Percentiles rank a stretch among this genome's conserved stretches.
Evolutionary conservation across 2,113 vertebrate species (phyloP).

Genomic region (Psephotus haematonotus): DNA sequence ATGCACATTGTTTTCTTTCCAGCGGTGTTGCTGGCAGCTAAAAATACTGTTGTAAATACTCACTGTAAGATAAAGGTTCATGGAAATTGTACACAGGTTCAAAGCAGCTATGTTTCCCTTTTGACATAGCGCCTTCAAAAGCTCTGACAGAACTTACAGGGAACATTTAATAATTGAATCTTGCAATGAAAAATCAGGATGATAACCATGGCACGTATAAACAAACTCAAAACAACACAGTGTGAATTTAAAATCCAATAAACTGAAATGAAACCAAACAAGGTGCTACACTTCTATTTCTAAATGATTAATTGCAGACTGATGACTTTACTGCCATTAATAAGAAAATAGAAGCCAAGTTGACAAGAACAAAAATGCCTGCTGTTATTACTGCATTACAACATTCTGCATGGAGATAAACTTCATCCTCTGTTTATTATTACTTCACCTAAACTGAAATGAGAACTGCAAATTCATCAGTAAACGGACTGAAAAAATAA

Average conservation of each 20-base stretch:
- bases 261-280: neutral
- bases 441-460: neutral
- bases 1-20: neutral
- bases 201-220: neutral
- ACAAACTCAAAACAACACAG: neutral
- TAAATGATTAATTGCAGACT: conserved; percentile 5
- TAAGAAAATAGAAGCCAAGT: neutral
- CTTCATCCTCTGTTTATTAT: neutral
- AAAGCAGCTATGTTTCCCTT: neutral
- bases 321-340: neutral
- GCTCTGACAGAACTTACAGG: neutral
- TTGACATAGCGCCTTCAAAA: neutral
- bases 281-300: neutral
- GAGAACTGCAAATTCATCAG: conserved; percentile 41
- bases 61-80: neutral
- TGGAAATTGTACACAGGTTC: neutral
- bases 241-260: neutral
- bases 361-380: neutral
- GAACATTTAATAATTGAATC: neutral
- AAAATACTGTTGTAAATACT: neutral
- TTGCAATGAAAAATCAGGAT: neutral
- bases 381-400: neutral
- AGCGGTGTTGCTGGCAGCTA: neutral
- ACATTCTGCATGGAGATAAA: neutral
- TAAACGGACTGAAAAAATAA: conserved; percentile 37